A percentile compares a stretch with the other conserved stretches of the same genome.
Conservation (phyloP, 2,888 invertebrate species). For the Chirona hameri region DNA sequence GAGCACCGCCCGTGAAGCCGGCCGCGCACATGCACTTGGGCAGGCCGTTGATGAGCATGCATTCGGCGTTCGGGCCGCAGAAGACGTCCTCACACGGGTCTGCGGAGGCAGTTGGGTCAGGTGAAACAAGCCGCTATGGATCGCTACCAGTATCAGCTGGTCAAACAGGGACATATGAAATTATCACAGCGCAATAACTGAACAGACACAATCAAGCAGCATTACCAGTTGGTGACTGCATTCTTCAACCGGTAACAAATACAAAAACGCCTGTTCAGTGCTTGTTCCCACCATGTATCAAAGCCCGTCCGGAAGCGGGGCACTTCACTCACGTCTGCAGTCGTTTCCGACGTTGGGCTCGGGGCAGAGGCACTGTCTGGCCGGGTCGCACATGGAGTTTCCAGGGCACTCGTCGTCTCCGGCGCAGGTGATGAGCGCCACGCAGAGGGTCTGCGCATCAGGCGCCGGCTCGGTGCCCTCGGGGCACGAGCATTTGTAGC, state of each 20-base stretch:
- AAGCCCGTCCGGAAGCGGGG: constrained; percentile 40
- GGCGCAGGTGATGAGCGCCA: constrained; percentile 74
- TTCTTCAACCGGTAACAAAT: too few relatives aligned
- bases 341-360: constrained; percentile 88
- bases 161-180: too few relatives aligned
- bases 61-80: constrained; percentile 83
- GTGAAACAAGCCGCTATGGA: neutral
- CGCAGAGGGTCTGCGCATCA: constrained; percentile 74
- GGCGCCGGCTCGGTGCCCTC: constrained; percentile 77
- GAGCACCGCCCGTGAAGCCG: constrained; percentile 71
- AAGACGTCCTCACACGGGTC: constrained; percentile 84
- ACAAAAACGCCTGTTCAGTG: too few relatives aligned
- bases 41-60: constrained; percentile 75
- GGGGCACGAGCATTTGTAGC: constrained; percentile 75
- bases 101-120: constrained; percentile 44
- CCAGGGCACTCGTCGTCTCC: constrained; percentile 77
- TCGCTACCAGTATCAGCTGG: too few relatives aligned
- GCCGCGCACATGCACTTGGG: constrained; percentile 79
- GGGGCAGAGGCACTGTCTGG: constrained; percentile 77
- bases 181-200: too few relatives aligned
- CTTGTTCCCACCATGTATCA: too few relatives aligned
- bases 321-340: constrained; percentile 70
- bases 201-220: too few relatives aligned
- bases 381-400: constrained; percentile 72
- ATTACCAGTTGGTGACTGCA: too few relatives aligned